phyloP scores from a whole-genome alignment of 2,888 invertebrate species.

The Diogma glabrata region DNA sequence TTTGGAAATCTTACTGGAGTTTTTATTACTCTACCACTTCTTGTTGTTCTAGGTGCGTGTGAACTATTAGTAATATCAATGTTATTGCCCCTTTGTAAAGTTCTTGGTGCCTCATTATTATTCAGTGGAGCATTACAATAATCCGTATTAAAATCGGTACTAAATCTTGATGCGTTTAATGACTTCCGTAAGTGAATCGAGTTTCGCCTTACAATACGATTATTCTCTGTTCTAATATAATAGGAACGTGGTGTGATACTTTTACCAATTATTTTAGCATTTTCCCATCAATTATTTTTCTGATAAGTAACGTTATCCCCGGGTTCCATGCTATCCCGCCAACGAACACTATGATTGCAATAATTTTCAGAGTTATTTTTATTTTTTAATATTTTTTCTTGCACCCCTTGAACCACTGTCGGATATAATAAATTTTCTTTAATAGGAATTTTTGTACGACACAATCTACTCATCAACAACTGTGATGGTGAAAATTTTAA shows the following conservation, averaged over 20 bases:
- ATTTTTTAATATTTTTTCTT: too few species aligned
- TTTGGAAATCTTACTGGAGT: too few species aligned
- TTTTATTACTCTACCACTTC: too few species aligned
- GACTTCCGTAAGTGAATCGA: neutral
- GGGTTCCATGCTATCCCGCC: neutral
- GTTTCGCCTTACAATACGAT: neutral
- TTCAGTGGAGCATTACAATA: too few species aligned
- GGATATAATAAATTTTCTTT: neutral
- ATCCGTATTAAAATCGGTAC: too few species aligned
- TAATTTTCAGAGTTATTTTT: too few species aligned
- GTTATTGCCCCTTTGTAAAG: too few species aligned
- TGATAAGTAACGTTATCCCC: neutral
- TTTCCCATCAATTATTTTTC: neutral
- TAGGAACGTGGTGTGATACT: neutral
- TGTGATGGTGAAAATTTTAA: constrained; percentile 16
- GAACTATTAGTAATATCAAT: too few species aligned
- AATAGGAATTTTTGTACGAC: constrained; percentile 14
- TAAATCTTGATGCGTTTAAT: neutral
- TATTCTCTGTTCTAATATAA: neutral
- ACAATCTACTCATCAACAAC: constrained; percentile 16
- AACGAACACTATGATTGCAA: too few species aligned
- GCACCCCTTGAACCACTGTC: too few species aligned
- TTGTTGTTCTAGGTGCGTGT: too few species aligned
- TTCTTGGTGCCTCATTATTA: too few species aligned
- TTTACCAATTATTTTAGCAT: neutral